Conservation (phyloP, 2,797 vertebrate species). For the Phalanger gymnotis region DNA sequence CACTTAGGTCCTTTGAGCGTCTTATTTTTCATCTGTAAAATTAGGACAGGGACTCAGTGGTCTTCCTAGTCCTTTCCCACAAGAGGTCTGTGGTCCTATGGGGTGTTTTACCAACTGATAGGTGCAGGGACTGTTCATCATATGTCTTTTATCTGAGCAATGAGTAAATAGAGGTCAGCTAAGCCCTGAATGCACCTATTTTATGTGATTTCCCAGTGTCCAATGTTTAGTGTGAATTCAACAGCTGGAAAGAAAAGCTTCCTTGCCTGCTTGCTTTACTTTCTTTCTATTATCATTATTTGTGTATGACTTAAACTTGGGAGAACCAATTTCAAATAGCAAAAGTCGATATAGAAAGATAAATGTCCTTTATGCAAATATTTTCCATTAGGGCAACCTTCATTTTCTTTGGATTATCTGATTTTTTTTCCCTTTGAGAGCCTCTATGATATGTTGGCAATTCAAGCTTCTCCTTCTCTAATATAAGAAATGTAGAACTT, state of each 20-base stretch:
- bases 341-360: not conserved
- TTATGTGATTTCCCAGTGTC: not conserved
- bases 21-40: not conserved
- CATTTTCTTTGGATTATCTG: not conserved
- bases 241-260: not conserved
- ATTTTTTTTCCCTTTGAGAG: not conserved
- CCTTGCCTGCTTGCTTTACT: not conserved
- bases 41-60: not conserved
- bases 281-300: not conserved
- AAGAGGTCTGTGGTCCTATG: not conserved
- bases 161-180: not conserved
- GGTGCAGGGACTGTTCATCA: not conserved
- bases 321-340: not conserved
- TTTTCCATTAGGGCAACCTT: not conserved
- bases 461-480: too few species aligned
- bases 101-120: not conserved
- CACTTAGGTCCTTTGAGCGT: not conserved
- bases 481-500: too few species aligned
- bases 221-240: not conserved
- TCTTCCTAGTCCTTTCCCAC: not conserved
- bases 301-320: not conserved
- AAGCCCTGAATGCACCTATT: not conserved
- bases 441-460: too few species aligned
- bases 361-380: not conserved
- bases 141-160: not conserved